Percentiles rank a stretch among this genome's conserved stretches.
Evolutionary conservation across 1,140 invertebrate genomes (phyloP).

Genomic region (Nautilus pompilius): DNA sequence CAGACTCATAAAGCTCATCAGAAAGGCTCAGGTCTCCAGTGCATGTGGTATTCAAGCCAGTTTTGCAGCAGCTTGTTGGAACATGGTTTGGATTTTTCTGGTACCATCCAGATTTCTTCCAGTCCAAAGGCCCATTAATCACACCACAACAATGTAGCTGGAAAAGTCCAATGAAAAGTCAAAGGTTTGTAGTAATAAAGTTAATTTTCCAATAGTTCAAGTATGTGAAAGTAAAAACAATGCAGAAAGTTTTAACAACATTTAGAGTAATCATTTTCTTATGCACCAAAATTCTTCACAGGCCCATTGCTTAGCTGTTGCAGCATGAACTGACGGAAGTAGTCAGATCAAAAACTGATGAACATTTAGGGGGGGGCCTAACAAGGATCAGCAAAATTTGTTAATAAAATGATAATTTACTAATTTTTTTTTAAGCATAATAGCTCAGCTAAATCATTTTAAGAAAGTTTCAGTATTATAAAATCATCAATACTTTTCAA

Average conservation of each 20-base stretch:
- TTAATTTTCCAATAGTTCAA: not conserved
- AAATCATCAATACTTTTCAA: no score
- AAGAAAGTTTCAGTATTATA: no score
- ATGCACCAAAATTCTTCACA: not conserved
- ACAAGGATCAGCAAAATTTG: no score
- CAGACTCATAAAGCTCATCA: not conserved
- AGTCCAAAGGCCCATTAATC: constrained; percentile 38
- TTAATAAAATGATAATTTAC: no score
- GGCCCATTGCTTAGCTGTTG: not conserved
- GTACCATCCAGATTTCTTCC: constrained; percentile 28
- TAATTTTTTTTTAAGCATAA: no score
- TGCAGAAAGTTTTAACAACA: not conserved
- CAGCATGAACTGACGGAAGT: not conserved
- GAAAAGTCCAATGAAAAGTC: not conserved
- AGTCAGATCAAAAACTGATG: no score
- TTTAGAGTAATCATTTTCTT: not conserved
- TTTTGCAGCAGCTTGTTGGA: constrained; percentile 37
- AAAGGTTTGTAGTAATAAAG: not conserved
- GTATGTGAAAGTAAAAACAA: not conserved
- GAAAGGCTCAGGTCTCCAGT: not conserved
- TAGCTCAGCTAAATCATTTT: no score
- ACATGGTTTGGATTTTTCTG: constrained; percentile 21
- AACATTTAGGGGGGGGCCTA: no score
- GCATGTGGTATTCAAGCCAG: not conserved
- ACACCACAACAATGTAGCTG: constrained; percentile 50